Percentiles rank a stretch among this genome's conserved stretches.
Evolutionary conservation across 2,797 vertebrate genomes (phyloP).

Genomic region (Phoeniculus purpureus): DNA sequence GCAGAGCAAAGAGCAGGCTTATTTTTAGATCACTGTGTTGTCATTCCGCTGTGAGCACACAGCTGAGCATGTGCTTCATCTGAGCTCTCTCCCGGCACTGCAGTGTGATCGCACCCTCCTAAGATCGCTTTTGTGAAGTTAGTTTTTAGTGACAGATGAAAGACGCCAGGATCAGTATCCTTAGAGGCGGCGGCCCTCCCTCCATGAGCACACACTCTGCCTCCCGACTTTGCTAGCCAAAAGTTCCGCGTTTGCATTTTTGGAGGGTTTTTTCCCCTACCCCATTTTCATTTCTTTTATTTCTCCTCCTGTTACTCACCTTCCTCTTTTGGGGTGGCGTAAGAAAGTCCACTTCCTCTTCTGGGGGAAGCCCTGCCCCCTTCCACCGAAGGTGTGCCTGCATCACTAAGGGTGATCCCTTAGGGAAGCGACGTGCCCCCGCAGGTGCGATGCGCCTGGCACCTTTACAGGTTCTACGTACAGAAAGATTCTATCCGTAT

Average conservation of each 20-base stretch:
- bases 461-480: not conserved
- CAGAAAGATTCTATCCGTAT: too few relatives aligned
- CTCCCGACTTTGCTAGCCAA: not conserved
- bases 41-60: constrained; percentile 55
- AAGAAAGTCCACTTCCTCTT: not conserved
- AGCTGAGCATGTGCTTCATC: constrained; percentile 19
- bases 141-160: constrained; percentile 60
- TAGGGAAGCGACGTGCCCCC: not conserved
- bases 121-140: constrained; percentile 31
- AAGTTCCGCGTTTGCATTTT: not conserved
- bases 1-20: constrained; percentile 32
- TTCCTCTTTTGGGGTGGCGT: not conserved
- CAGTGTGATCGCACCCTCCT: constrained; percentile 28
- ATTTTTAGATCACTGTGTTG: constrained; percentile 54
- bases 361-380: not conserved
- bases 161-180: constrained; percentile 7
- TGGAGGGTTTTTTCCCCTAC: not conserved
- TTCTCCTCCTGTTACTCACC: not conserved
- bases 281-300: not conserved
- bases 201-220: not conserved
- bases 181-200: constrained; percentile 16
- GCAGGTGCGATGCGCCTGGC: not conserved
- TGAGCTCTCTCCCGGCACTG: constrained; percentile 56
- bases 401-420: not conserved
- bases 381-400: not conserved